Base-by-base conservation (phyloP, 2,888 invertebrate species). In the Drosophila niveifrons region DNA sequence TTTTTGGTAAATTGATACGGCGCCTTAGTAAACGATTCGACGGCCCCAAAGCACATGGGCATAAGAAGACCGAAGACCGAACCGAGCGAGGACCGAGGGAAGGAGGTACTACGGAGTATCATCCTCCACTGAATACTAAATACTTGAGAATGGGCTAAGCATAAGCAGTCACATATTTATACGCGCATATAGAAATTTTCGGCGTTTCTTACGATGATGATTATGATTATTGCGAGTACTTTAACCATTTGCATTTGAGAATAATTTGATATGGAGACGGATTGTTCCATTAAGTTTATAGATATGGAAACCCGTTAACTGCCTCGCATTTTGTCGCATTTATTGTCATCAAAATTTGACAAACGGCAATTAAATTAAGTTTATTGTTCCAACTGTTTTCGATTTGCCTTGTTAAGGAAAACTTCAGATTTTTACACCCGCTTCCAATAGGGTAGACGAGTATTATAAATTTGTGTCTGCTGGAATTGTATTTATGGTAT, bases 1-100 rank as follows among this genome's bases (percentile, higher is more conserved):
- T 79, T 72, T 75, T 62, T 59, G 77, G 88, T 81, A 85, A 85
- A 89, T 82, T 85, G 88, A 89, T 84, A 85, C 77, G 82, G 73
- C 79, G 84, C 81, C 89, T 80, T 64, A 62, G 70, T 34, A 82
- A 80, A 80, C 80, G 72, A 85, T 78, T 64, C 58, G 67, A 72
- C 66, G 57, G 58, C 63, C 39, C 71, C 10, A 59, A 57, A 48
- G 17, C 18, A 44, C 13, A n/a, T 34, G 39, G 53, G 29, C 65
- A 29, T 18, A 44, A 18, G 50, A 34, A 52, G 39, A 39, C 8
- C 15, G 15, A 15, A 41, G 8, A 39, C 13, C n/a, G 34, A n/a
- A n/a, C 23, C 23, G 23, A 23, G 23, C 23, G 23, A 23, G 23
- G 8, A 51, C 4, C 10, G 9, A 15, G 39, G 8, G 39, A 10